Evolutionary conservation across 2,797 vertebrate species (phyloP).

Genomic region (Anolis apletophallus): DNA sequence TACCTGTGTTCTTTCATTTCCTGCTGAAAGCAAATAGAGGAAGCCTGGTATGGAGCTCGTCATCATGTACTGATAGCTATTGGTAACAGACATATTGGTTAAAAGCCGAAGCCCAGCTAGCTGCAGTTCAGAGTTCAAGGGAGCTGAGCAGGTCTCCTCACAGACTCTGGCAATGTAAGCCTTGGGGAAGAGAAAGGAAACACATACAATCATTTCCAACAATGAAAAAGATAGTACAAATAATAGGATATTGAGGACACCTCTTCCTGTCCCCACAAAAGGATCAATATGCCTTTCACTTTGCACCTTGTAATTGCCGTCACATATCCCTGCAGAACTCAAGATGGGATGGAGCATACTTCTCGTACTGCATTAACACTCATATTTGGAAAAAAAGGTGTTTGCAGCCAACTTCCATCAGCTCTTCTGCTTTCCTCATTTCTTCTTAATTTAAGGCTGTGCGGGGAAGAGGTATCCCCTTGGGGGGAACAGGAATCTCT

Average conservation of each 20-base stretch:
- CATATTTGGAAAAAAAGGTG: too few species aligned
- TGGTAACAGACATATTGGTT: slow-evolving; percentile 94
- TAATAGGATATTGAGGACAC: background rate
- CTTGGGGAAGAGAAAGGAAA: slow-evolving; percentile 56
- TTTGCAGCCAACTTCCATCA: too few species aligned
- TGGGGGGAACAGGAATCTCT: too few species aligned
- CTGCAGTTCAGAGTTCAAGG: slow-evolving; percentile 92
- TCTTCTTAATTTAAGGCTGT: too few species aligned
- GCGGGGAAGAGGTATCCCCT: too few species aligned
- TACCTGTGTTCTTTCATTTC: slow-evolving; percentile 90
- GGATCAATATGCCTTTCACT: background rate
- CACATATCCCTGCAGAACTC: too few species aligned
- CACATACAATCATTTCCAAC: background rate
- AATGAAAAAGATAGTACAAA: background rate
- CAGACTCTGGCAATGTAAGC: slow-evolving; percentile 73
- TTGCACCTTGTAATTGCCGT: background rate
- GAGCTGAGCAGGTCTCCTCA: slow-evolving; percentile 77
- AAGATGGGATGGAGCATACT: too few species aligned
- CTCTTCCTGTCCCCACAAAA: too few species aligned
- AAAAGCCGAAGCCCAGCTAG: slow-evolving; percentile 89
- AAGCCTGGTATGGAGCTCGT: slow-evolving; percentile 82
- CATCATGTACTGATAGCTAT: slow-evolving; percentile 87
- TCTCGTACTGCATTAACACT: too few species aligned
- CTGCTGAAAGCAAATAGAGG: slow-evolving; percentile 86
- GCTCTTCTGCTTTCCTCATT: too few species aligned